A percentile compares a stretch with the other conserved stretches of the same genome.
Conservation (phyloP, 2,888 invertebrate species). For the Tiliacea aurago region DNA sequence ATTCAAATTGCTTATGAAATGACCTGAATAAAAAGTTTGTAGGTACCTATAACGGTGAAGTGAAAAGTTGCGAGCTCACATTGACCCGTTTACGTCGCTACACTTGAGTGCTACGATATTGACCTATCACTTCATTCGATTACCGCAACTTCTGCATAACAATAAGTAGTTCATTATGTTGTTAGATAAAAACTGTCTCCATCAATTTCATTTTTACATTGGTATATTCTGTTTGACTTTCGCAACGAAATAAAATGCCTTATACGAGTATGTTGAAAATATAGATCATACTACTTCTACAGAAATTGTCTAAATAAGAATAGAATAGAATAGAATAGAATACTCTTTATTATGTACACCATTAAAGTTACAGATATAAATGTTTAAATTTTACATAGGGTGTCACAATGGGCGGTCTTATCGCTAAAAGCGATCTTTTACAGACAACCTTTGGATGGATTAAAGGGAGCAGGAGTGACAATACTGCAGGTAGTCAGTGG, state of each 20-base stretch:
- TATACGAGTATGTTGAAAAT: not conserved
- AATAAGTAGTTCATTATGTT: not conserved
- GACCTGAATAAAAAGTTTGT: not conserved
- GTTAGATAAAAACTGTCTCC: not conserved
- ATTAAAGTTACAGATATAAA: no score
- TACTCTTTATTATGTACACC: no score
- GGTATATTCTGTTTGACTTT: not conserved
- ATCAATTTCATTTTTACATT: not conserved
- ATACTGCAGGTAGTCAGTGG: no score
- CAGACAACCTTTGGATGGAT: no score
- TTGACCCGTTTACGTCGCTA: not conserved
- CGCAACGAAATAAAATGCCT: not conserved
- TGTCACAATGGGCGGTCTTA: no score
- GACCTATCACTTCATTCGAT: not conserved
- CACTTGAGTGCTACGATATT: not conserved
- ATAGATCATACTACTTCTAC: no score
- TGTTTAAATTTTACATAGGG: no score
- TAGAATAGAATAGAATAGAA: no score
- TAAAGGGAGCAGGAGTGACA: no score
- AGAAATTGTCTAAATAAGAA: not conserved
- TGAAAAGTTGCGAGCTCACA: constrained; percentile 10
- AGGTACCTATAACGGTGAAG: not conserved
- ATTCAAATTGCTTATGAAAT: not conserved
- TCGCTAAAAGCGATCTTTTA: no score
- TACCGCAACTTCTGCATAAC: not conserved